Evolutionary conservation across 2,888 invertebrate genomes (phyloP).

Genomic region (Thymelicus lineola): DNA sequence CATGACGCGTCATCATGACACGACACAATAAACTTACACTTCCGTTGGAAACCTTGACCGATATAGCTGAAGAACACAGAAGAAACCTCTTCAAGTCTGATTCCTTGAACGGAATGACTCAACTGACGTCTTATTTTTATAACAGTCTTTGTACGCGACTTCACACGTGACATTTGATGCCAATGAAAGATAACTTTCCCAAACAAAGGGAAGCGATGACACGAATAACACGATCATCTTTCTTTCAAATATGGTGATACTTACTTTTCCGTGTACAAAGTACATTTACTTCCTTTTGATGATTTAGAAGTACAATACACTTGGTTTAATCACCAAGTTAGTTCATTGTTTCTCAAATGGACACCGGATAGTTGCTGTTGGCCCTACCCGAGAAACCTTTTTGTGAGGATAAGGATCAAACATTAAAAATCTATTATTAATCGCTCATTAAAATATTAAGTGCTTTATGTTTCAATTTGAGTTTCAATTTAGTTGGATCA

Average conservation of each 20-base stretch:
- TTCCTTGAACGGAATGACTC: slow-evolving; percentile 22
- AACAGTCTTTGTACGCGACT: background rate
- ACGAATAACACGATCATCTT: background rate
- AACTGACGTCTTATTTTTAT: background rate
- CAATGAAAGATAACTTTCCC: background rate
- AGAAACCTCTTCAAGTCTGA: background rate
- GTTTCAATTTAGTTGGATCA: too few relatives aligned
- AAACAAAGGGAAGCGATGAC: background rate
- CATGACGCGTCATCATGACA: background rate
- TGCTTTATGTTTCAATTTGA: too few relatives aligned
- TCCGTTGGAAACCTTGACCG: slow-evolving; percentile 17
- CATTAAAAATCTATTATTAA: too few relatives aligned
- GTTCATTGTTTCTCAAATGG: too few relatives aligned
- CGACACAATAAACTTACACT: background rate
- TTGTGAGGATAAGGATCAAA: too few relatives aligned
- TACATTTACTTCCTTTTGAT: too few relatives aligned
- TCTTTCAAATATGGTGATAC: background rate
- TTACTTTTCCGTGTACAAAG: too few relatives aligned
- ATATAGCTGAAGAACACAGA: background rate
- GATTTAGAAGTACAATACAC: too few relatives aligned
- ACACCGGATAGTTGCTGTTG: too few relatives aligned
- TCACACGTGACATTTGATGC: background rate
- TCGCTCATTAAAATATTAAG: too few relatives aligned
- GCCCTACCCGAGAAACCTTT: too few relatives aligned
- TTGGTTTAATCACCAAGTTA: too few relatives aligned